phyloP scores from a whole-genome alignment of 2,113 vertebrate species.

The Nestor notabilis region DNA sequence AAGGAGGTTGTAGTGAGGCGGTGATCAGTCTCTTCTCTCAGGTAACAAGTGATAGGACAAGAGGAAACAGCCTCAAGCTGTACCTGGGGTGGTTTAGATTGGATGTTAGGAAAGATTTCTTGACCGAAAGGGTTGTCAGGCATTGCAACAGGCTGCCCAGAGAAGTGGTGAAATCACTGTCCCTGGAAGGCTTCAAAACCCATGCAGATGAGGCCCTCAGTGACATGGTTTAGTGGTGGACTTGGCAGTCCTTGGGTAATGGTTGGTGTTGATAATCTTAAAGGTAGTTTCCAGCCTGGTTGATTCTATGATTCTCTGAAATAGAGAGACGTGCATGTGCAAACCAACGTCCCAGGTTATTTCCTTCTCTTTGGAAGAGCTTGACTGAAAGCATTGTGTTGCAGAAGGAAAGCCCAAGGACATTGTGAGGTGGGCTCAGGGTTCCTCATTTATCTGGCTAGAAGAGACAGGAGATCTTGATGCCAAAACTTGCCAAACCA shows the following conservation, averaged over 20 bases:
- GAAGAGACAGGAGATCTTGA: background rate
- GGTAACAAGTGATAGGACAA: background rate
- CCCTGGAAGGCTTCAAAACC: background rate
- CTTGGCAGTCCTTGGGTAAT: background rate
- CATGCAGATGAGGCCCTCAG: background rate
- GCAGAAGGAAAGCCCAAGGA: background rate
- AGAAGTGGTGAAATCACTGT: background rate
- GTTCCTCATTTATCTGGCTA: background rate
- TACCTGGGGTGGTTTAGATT: background rate
- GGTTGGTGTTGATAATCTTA: background rate
- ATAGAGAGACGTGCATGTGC: accelerated
- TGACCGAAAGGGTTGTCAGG: background rate
- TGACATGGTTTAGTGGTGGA: background rate
- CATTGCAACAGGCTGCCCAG: background rate
- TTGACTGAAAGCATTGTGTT: accelerated
- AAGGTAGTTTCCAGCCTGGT: accelerated
- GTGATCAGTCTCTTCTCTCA: background rate
- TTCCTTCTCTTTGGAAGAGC: background rate
- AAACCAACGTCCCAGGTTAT: background rate
- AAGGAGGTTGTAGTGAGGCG: background rate
- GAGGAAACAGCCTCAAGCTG: background rate
- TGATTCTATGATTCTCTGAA: background rate
- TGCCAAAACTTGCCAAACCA: background rate
- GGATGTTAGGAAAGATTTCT: background rate
- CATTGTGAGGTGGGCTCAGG: accelerated